These are phyloP conservation scores for Bombus breviceps DNA, from an alignment of 1,140 invertebrate genomes.

Conservation along the genomic window DNA sequence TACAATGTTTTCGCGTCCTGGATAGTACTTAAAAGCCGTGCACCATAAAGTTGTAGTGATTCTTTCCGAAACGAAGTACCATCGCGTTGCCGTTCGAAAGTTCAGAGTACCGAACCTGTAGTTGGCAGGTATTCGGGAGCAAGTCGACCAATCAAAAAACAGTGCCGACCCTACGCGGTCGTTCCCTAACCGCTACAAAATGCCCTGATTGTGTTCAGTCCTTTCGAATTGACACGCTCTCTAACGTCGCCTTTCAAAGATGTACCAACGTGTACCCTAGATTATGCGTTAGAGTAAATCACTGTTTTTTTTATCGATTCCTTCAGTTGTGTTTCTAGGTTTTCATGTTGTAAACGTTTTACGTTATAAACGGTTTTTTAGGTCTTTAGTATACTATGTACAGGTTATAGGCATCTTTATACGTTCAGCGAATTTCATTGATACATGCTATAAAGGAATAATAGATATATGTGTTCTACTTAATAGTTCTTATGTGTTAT, in stretches of 20 bases:
- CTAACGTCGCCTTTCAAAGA: background rate
- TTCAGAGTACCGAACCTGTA: background rate
- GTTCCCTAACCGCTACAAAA: conserved; percentile 13
- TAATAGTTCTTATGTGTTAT: background rate
- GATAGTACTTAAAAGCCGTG: background rate
- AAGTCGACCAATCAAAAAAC: conserved; percentile 27
- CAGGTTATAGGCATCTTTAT: background rate
- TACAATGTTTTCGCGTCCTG: background rate
- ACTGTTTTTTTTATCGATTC: background rate
- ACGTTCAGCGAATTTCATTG: background rate
- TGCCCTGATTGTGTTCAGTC: conserved; percentile 10
- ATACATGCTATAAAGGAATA: background rate
- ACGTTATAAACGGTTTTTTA: background rate
- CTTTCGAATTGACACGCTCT: conserved; percentile 27
- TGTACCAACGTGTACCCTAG: background rate
- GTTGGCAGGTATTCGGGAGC: conserved; percentile 28
- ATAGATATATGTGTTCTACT: too few relatives aligned
- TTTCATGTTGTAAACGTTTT: background rate
- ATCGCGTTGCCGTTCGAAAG: background rate
- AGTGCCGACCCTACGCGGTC: background rate
- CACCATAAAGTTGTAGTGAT: conserved; percentile 3
- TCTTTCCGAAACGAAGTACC: background rate
- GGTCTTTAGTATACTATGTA: background rate
- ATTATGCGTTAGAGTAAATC: background rate
- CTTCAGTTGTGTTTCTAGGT: background rate